Evolutionary conservation across 2,797 vertebrate species (phyloP), one percentile per base, ranked within the genome.

Genomic region (Melanotaenia pygmaea): DNA sequence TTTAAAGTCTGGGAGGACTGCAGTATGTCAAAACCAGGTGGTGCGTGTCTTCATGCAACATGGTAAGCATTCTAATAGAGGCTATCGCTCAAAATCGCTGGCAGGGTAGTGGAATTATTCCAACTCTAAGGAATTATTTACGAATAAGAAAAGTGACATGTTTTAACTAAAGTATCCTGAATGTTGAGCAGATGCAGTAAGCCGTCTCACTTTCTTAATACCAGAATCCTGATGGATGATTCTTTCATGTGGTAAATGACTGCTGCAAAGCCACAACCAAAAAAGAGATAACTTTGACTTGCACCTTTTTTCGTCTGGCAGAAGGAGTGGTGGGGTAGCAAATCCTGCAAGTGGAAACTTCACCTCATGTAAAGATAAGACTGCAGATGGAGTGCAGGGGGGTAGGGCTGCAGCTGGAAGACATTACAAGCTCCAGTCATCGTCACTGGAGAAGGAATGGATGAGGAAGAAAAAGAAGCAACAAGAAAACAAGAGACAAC

Each of bases 281-380:
- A 72, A 84, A 72, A 84, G 80, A 85, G 87, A n/a, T 7, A 65
- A 86, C 90, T 91, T 92, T 38, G 80, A 84, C 91, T 90, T 83
- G 89, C 83, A 89, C 92, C 81, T 88, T 83, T 93, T 83, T 91
- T 90, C 73, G 74, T 75, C 91, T 88, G 89, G 94, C 89, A 88
- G 85, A 87, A 76, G 90, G 83, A 59, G 74, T 91, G 89, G 92
- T 62, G 79, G 72, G 70, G 89, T 91, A 93, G 89, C 74, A 82
- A 54, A 59, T 69, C 53, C 91, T 93, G 92, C 92, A 91, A 95
- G 94, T 96, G 96, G 96, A 97, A 97, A 97, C 93, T 96, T 96
- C 94, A 95, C 95, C 94, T 96, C 95, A 94, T 96, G 94, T 93
- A 93, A 94, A 86, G 95, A 96, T 96, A 97, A 96, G 92, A 94